Evolutionary conservation across 1,140 invertebrate species (phyloP), one percentile per base, ranked within the genome.

Genomic region (Chironomus striatipennis): DNA sequence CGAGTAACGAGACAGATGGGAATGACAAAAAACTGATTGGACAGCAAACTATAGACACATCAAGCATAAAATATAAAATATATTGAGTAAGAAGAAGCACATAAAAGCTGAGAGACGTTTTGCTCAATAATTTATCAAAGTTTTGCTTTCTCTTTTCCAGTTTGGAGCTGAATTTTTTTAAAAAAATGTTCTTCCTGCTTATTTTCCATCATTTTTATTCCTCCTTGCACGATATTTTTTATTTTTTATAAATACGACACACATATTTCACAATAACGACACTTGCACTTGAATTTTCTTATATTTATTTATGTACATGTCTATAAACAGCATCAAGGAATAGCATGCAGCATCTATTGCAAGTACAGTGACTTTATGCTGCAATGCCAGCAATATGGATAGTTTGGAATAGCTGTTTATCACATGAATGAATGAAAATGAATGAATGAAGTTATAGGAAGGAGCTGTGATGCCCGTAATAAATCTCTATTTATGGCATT

Each of bases 81-180:
- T n/a, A 57, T 47, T 47, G n/a, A 5, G 12, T n/a, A 5, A 57
- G 47, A 1, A 10, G 15, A 10, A 57, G 47, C 12, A 12, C n/a
- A n/a, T n/a, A n/a, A n/a, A n/a, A n/a, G n/a, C n/a, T n/a, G n/a
- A n/a, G n/a, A n/a, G n/a, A n/a, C n/a, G n/a, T n/a, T n/a, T n/a
- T n/a, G 65, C 65, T 20, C 65, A 70, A 70, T 70, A 70, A 70
- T 70, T 70, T 70, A 70, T 70, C 65, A 70, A 70, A 70, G 65
- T 70, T 70, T 70, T 70, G 17, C 65, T 70, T 67, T 34, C 24
- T 34, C 24, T 5, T 2, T n/a, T 34, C 24, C 24, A 34, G 15
- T 67, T 67, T 67, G n/a, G 7, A 18, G 20, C 15, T 20, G 65
- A 20, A 18, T 70, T 70, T 67, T 34, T 34, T 34, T 34, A 5